Base-by-base conservation (phyloP, 2,888 invertebrate genomes). In the Apamea epomidion region DNA sequence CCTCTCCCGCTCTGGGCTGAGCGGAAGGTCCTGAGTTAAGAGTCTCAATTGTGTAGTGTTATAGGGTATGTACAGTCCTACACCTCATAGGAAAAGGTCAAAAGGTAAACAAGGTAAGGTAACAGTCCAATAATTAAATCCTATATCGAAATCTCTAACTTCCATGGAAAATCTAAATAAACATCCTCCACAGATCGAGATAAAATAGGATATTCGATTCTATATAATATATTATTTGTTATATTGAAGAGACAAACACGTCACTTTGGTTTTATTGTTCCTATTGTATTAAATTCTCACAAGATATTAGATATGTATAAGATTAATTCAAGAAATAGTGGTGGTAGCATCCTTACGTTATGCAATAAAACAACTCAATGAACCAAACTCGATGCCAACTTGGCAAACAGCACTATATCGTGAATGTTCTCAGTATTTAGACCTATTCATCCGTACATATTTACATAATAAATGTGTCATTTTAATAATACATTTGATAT, bases 391-490 rank as follows among this genome's bases (percentile, higher is more conserved):
- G 88, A 76, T 93, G 93, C 93, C 93, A 93, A 93, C 77, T 93
- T 93, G 93, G 93, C 93, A 92, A 86, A 87, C 87, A 78, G 21
- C 67, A 78, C 81, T 87, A 84, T 79, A 80, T 83, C 83, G 73
- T 80, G 81, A 87, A 87, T 81, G 86, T 89, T 91, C 87, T 90
- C 85, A 91, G 92, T 90, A 88, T 93, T 93, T 91, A 91, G 91
- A 92, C 91, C 91, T 91, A 91, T 92, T 90, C 87, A 75, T 88
- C 48, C 71, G 45, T 88, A 77, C 67, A 77, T 89, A 89, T 90
- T 90, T 90, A 85, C 88, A 87, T 78, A 81, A 86, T 85, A 85
- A 81, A 84, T 84, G 78, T 86, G 79, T 82, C 87, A 84, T 70
- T 78, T 76, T 83, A 75, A 81, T 87, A 78, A 71, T 70, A 65